These are phyloP conservation scores for Dolichopus griseipennis DNA, from an alignment of 2,888 invertebrate species.

Conservation along the genomic window DNA sequence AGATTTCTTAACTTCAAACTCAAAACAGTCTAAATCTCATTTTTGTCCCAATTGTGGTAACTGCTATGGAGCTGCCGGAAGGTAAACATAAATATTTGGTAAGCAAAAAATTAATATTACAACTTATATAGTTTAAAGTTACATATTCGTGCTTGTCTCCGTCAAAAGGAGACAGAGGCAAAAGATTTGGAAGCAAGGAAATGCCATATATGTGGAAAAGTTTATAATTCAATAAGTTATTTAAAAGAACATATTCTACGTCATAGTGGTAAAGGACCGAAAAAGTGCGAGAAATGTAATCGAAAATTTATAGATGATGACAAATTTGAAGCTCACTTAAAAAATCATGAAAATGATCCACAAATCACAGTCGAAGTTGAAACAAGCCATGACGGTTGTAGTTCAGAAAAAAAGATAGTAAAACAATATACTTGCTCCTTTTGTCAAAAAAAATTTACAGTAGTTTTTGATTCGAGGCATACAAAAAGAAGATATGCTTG, in stretches of 20 bases:
- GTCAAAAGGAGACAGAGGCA: constrained; percentile 34
- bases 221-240: constrained; percentile 41
- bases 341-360: constrained; percentile 38
- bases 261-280: constrained; percentile 39
- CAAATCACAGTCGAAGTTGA: constrained; percentile 20
- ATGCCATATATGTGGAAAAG: constrained; percentile 38
- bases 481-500: constrained; percentile 42
- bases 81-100: not conserved
- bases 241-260: constrained; percentile 41
- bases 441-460: constrained; percentile 38
- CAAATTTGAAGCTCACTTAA: constrained; percentile 37
- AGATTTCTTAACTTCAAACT: not conserved
- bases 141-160: constrained; percentile 40
- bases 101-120: not conserved
- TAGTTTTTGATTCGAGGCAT: constrained; percentile 39
- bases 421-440: constrained; percentile 42
- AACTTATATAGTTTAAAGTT: constrained; percentile 32
- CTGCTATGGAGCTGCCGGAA: constrained; percentile 40
- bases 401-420: constrained; percentile 36
- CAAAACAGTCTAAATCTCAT: constrained; percentile 31
- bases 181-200: constrained; percentile 35
- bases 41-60: constrained; percentile 42
- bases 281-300: constrained; percentile 39
- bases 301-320: constrained; percentile 39
- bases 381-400: constrained; percentile 27